Evolutionary conservation across 1,140 invertebrate genomes (phyloP), one percentile per base, ranked within the genome.

Genomic region (Cepaea nemoralis): DNA sequence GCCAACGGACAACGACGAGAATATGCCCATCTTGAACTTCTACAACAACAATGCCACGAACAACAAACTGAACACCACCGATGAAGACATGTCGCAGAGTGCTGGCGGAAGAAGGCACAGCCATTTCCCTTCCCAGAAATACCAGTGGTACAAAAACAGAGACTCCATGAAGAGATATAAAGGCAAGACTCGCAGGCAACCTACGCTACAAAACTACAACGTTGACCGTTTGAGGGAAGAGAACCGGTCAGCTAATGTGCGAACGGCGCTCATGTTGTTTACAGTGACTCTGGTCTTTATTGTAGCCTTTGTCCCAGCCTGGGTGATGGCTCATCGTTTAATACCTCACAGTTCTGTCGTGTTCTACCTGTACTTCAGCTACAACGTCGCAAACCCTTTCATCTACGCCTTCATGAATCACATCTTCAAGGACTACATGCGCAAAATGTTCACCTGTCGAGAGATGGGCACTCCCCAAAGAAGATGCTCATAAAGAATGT

Each of bases 361-460:
- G 27, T 90, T 90, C 82, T 89, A 89, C 73, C 76, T 88, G 48
- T 89, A 90, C 82, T 90, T 90, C 81, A 85, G 83, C 22, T 89
- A 90, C 81, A 90, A 90, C 76, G 88, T 89, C 35, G 86, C 86
- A 66, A 90, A 90, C 83, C 89, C 89, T 24, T 85, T 89, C 66
- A 89, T 90, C 48, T 90, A 89, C 81, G 88, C 87, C 45, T 89
- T 90, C 78, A 89, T 90, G 89, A 90, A 90, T 77, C 84, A 86
- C 77, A 90, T 90, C 55, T 91, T 91, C 81, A 83, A 90, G 59
- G 80, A 87, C 3, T 86, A 89, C 76, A 77, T 90, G 82, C 75
- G 76, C 24, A 86, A 84, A 50, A 83, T 89, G 14, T 83, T 85
- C 69, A 78, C 81, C n/a, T 84, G 85, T 63, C 59, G 59, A 6